Evolutionary conservation across 2,888 invertebrate genomes (phyloP).

Genomic region (Andrena bucephala): DNA sequence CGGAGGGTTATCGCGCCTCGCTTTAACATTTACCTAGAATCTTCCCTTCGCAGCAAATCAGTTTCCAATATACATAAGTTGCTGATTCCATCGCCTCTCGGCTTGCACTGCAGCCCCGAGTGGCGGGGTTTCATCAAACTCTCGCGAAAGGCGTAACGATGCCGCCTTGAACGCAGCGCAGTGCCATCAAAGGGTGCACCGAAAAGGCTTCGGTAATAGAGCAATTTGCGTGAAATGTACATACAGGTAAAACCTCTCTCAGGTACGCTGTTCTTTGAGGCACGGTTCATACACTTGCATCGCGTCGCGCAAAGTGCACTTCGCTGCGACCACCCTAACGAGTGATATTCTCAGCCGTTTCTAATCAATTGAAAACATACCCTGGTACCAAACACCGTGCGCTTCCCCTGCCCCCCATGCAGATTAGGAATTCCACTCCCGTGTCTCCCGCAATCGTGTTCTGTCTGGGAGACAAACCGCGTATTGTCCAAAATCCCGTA

Average conservation of each 20-base stretch:
- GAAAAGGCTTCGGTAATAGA: constrained; percentile 70
- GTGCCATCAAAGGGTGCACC: constrained; percentile 60
- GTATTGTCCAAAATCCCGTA: constrained; percentile 10
- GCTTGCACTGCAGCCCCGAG: constrained; percentile 8
- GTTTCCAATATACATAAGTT: neutral
- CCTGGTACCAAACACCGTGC: neutral
- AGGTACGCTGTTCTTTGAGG: neutral
- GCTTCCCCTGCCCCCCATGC: neutral
- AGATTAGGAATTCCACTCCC: neutral
- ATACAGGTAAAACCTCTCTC: neutral
- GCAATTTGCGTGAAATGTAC: constrained; percentile 72
- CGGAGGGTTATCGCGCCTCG: neutral
- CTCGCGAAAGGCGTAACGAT: constrained; percentile 18
- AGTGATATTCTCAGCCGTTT: neutral
- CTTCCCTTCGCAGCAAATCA: neutral
- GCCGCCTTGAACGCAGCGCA: neutral
- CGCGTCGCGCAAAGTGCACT: constrained; percentile 20
- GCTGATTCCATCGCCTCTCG: neutral
- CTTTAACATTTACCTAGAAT: no score
- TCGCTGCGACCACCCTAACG: no score
- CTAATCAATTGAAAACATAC: neutral
- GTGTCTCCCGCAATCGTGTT: neutral
- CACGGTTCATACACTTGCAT: constrained; percentile 71
- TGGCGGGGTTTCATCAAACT: constrained; percentile 28
- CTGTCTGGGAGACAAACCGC: constrained; percentile 24